Evolutionary conservation across 2,797 vertebrate species (phyloP), one percentile per base, ranked within the genome.

Genomic region (Champsocephalus esox): DNA sequence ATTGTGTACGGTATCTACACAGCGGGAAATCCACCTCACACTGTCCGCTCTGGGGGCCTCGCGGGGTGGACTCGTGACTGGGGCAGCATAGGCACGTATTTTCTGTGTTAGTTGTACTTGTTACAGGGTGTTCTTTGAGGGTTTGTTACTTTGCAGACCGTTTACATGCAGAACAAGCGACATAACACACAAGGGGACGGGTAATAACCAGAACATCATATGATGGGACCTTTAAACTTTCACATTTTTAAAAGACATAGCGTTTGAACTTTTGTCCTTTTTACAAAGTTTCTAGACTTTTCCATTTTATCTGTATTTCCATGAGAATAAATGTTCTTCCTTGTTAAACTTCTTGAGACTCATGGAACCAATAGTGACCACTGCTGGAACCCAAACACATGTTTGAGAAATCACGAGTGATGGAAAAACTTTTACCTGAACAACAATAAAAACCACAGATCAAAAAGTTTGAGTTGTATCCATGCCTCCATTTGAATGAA

Each of bases 281-380:
- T 16, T 56, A 38, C 63, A 38, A 71, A 72, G 32, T 70, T 75
- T 73, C 28, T 74, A 75, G 62, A 64, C 45, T n/a, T 84, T 82
- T 78, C 32, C 52, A 14, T 77, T 80, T 67, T 16, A 70, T 56
- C 52, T 14, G 12, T n/a, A 11, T 13, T 79, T 28, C 28, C 28
- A 28, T 28, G 5, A 66, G 19, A 60, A 68, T 60, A 50, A 9
- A 6, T 6, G 8, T 73, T 13, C 64, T 21, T 50, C 12, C 41
- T 65, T 51, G 57, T 64, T 70, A 67, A 81, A 65, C 13, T 24
- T 12, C 14, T 63, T 68, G 16, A 56, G 48, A 68, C 34, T 48
- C n/a, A 51, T 71, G 59, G 41, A 69, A 64, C 71, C 17, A 65
- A 49, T 60, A 51, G 4, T 5, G 9, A 11, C 8, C 2, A 2